Conservation (phyloP, 2,113 vertebrate species). For the Ovibos moschatus region DNA sequence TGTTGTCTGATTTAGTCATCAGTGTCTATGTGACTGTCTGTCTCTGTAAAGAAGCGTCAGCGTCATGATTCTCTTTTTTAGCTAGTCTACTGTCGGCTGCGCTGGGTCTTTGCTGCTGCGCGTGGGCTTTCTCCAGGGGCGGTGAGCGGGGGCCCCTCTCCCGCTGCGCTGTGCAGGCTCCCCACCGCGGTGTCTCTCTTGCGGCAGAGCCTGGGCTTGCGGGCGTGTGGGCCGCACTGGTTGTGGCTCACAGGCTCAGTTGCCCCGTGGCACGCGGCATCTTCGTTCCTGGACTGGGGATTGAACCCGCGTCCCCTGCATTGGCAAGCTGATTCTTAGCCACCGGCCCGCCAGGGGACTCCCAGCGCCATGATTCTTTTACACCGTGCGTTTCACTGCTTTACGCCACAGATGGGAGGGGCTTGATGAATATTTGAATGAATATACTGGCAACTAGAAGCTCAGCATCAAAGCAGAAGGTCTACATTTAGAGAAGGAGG, state of each 20-base stretch:
- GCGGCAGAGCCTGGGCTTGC: background rate
- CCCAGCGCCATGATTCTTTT: background rate
- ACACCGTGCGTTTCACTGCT: fast-evolving
- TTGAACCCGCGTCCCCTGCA: background rate
- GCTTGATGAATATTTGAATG: background rate
- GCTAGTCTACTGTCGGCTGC: fast-evolving
- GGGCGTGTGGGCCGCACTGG: background rate
- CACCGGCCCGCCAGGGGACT: fast-evolving
- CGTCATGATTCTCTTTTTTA: background rate
- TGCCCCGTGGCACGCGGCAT: fast-evolving
- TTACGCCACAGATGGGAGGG: background rate
- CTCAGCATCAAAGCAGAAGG: background rate
- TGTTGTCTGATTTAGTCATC: background rate
- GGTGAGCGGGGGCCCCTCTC: background rate
- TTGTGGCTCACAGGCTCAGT: background rate
- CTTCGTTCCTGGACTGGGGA: background rate
- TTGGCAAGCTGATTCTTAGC: background rate
- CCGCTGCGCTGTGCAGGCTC: fast-evolving
- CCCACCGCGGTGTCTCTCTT: fast-evolving
- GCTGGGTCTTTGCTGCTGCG: fast-evolving
- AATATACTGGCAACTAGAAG: background rate
- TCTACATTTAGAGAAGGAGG: background rate
- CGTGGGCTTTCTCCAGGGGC: background rate
- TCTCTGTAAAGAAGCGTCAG: background rate
- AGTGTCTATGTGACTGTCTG: fast-evolving